These are phyloP conservation scores for Copsychus sechellarum DNA, from an alignment of 2,113 vertebrate species.

Conservation along the genomic window DNA sequence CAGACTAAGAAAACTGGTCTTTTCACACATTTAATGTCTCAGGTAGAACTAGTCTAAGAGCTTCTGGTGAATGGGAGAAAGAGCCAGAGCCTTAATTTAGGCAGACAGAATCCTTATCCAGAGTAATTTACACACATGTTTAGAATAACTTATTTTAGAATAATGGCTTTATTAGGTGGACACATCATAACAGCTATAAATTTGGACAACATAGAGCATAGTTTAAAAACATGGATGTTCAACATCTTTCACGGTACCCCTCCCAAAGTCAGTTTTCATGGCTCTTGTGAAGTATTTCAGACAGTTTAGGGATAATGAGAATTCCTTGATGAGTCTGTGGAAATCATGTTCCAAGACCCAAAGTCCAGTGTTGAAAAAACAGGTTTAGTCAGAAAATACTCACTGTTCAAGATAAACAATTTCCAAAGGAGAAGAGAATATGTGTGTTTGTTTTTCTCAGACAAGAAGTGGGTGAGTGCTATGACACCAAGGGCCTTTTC, in stretches of 20 bases:
- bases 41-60: background rate
- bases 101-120: background rate
- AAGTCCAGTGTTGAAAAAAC: background rate
- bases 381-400: background rate
- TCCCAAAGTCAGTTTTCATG: background rate
- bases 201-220: background rate
- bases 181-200: background rate
- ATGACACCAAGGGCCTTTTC: background rate
- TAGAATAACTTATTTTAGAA: background rate
- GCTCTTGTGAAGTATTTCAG: background rate
- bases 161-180: background rate
- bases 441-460: background rate
- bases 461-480: background rate
- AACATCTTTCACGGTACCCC: background rate
- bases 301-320: background rate
- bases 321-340: background rate
- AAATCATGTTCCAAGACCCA: background rate
- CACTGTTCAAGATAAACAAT: background rate
- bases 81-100: background rate
- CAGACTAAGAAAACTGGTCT: background rate
- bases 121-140: rapidly evolving
- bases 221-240: background rate
- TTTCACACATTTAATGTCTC: background rate
- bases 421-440: background rate
- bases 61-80: background rate